Evolutionary conservation across 2,888 invertebrate species (phyloP), one percentile per base, ranked within the genome.

Genomic region (Scaeva pyrastri): DNA sequence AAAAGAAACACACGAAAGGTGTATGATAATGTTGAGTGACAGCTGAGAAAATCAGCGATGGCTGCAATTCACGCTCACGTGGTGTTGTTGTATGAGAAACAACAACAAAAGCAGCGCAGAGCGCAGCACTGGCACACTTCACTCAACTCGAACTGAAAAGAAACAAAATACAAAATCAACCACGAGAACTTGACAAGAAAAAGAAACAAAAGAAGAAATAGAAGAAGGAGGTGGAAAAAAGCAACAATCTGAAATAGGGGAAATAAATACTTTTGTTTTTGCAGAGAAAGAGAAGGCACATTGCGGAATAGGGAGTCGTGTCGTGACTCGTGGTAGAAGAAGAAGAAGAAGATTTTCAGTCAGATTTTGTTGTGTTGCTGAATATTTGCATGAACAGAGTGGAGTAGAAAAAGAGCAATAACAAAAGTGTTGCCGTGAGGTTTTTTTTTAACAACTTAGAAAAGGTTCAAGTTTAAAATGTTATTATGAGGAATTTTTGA

Each of bases 21-120:
- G 80, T 80, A 75, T 23, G n/a, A 68, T 60, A 85, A 80, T 80
- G 66, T 80, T 85, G 84, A 85, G 66, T 85, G 84, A 85, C 80
- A 85, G 84, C 55, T 76, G 80, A 60, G 58, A 66, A 85, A 45
- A 64, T 31, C 50, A 43, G 75, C 75, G 45, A 84, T 84, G 79
- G 84, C 79, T 80, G 84, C 64, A 75, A 11, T 58, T 48, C 50
- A 52, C 11, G 5, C 14, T 60, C 21, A 19, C 0, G n/a, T 55
- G 26, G 26, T 56, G 74, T 62, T 62, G 36, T 52, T 41, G 41
- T 45, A 31, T 21, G 12, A 12, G 7, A 19, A 10, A 16, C 31
- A 58, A 11, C n/a, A n/a, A 58, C 68, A 45, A 6, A 19, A 26
- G n/a, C 16, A 48, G 12, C n/a, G 8, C 31, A 31, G 31, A 31